A percentile compares a stretch with the other conserved stretches of the same genome.
phyloP scores from a whole-genome alignment of 2,113 vertebrate species.

The Sakesphorus luctuosus region DNA sequence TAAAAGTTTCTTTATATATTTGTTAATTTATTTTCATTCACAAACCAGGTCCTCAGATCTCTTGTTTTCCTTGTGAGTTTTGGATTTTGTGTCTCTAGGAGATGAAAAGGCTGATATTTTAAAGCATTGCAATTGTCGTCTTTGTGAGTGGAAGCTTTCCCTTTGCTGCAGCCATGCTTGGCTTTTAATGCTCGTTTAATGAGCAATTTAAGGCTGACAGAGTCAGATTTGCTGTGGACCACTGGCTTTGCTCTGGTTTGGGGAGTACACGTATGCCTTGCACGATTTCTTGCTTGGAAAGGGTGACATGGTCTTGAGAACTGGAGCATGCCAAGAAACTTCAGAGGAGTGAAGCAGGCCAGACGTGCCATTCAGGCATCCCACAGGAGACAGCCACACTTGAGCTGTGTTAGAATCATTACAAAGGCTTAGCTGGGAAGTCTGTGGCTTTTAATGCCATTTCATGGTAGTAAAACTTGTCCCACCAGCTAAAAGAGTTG shows the following conservation, averaged over 20 bases:
- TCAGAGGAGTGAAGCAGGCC: background rate
- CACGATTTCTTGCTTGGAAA: background rate
- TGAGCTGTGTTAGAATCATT: slow-evolving; percentile 51
- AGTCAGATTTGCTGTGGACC: background rate
- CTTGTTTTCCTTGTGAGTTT: background rate
- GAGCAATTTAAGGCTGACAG: background rate
- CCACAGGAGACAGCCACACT: slow-evolving; percentile 26
- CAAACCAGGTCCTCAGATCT: background rate
- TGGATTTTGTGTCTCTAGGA: background rate
- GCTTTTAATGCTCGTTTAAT: background rate
- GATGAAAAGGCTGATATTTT: background rate
- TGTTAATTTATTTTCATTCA: background rate
- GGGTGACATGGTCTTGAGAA: background rate
- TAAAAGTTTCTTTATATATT: background rate
- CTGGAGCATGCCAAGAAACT: background rate
- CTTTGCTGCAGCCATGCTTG: background rate
- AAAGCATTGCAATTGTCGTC: background rate
- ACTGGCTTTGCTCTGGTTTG: background rate
- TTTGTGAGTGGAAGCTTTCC: background rate
- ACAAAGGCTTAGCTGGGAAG: slow-evolving; percentile 55
- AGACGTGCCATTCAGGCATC: background rate
- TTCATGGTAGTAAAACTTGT: slow-evolving; percentile 70
- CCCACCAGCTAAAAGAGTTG: slow-evolving; percentile 48
- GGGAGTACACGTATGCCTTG: background rate
- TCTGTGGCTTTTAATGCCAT: slow-evolving; percentile 68